These are phyloP conservation scores for Amphiprion clarkii DNA, from an alignment of 2,797 vertebrate species.

Conservation along the genomic window DNA sequence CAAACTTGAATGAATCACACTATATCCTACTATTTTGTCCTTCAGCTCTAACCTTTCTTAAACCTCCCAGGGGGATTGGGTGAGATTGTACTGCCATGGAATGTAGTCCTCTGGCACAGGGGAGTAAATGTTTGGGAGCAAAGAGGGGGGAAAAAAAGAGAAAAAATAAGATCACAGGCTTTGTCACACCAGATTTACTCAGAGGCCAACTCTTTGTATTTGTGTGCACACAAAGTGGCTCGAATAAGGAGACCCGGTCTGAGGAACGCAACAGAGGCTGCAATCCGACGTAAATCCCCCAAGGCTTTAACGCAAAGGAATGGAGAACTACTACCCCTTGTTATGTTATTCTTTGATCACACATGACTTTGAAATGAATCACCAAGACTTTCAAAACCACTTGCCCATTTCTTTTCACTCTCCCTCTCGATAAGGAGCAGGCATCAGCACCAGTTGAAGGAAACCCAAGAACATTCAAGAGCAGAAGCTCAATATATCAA, in stretches of 20 bases:
- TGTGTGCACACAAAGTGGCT: constrained; percentile 46
- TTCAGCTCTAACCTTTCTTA: constrained; percentile 39
- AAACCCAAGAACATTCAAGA: constrained; percentile 56
- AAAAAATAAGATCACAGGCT: constrained; percentile 67
- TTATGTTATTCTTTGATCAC: constrained; percentile 49
- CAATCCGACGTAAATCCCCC: constrained; percentile 41
- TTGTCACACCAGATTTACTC: constrained; percentile 61
- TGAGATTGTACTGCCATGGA: constrained; percentile 60
- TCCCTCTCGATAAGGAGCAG: constrained; percentile 41
- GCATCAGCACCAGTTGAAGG: constrained; percentile 67
- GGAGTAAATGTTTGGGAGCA: constrained; percentile 49
- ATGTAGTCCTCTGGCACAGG: constrained; percentile 66
- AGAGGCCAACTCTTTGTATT: constrained; percentile 52
- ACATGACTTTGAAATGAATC: constrained; percentile 48
- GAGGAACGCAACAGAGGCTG: constrained; percentile 45
- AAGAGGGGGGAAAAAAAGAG: constrained; percentile 28
- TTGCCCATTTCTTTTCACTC: constrained; percentile 35
- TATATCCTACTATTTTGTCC: constrained; percentile 33
- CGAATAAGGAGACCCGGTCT: constrained; percentile 26
- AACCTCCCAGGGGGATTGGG: constrained; percentile 32
- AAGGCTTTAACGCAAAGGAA: constrained; percentile 45
- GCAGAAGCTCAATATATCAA: constrained; percentile 36
- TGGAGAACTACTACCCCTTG: constrained; percentile 28
- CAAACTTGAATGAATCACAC: constrained; percentile 22
- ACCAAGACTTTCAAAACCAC: constrained; percentile 42